phyloP scores from a whole-genome alignment of 2,113 vertebrate species.

The Hyperopisus bebe region DNA sequence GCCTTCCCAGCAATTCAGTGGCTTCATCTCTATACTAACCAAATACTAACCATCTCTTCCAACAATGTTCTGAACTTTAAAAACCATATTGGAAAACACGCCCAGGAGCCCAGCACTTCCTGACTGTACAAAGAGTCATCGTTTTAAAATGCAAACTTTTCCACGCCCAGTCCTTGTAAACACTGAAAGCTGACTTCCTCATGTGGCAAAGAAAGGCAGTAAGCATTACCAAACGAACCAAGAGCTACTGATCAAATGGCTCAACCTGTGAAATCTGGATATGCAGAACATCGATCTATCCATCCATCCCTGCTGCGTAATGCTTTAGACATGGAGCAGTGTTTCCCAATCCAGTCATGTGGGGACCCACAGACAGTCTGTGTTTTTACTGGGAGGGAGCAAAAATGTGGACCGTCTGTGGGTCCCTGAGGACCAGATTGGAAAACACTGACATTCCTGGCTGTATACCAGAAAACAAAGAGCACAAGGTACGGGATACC shows the following conservation, averaged over 20 bases:
- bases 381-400: not conserved
- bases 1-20: conserved; percentile 39
- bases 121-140: not conserved
- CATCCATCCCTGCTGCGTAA: not conserved
- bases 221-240: not conserved
- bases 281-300: not conserved
- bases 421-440: not conserved
- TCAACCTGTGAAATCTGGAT: not conserved
- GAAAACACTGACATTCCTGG: not conserved
- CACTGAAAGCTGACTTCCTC: not conserved
- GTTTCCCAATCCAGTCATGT: not conserved
- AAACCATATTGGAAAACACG: conserved; percentile 38
- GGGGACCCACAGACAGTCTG: not conserved
- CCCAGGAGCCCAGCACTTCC: conserved; percentile 43
- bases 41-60: conserved; percentile 55
- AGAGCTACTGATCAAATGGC: not conserved
- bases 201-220: not conserved
- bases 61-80: conserved; percentile 35
- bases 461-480: not conserved
- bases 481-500: not conserved
- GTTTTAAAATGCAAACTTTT: not conserved
- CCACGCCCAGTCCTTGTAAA: conserved; percentile 1
- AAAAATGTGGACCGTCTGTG: not conserved
- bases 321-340: not conserved
- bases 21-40: conserved; percentile 57